phyloP scores from a whole-genome alignment of 2,113 vertebrate genomes.

The Dipodomys stephensi region DNA sequence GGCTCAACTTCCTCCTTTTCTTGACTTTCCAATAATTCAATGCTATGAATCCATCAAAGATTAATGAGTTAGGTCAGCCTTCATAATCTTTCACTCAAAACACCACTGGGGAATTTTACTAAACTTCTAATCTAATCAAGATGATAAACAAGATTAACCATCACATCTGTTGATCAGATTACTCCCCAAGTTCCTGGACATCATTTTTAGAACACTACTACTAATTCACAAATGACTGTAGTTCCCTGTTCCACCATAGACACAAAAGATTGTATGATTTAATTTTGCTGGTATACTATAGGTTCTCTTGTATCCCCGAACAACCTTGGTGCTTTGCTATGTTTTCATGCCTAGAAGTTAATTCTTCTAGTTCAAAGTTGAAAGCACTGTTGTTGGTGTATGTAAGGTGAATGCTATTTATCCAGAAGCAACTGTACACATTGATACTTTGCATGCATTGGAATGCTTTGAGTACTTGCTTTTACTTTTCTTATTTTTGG shows the following conservation, averaged over 20 bases:
- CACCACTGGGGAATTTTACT: too few relatives aligned
- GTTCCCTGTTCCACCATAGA: background rate
- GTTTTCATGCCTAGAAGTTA: background rate
- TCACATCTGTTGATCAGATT: too few relatives aligned
- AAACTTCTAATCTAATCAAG: too few relatives aligned
- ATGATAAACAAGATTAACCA: background rate
- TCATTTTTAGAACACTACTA: background rate
- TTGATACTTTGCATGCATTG: background rate
- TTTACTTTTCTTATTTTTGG: too few relatives aligned
- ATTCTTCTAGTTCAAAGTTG: background rate
- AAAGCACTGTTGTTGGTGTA: background rate
- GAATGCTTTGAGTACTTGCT: constrained; percentile 60
- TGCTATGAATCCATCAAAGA: too few relatives aligned
- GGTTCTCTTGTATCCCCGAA: background rate
- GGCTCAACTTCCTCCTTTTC: too few relatives aligned
- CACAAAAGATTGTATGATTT: background rate
- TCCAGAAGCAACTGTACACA: background rate
- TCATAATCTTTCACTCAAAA: too few relatives aligned
- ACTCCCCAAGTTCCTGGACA: background rate
- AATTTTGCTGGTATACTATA: background rate
- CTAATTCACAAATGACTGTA: background rate
- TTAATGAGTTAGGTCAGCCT: too few relatives aligned
- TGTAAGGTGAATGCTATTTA: background rate
- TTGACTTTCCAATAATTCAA: too few relatives aligned
- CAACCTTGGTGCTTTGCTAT: background rate